Conservation (phyloP, 2,113 vertebrate genomes). For the Protobothrops flavoviridis region DNA sequence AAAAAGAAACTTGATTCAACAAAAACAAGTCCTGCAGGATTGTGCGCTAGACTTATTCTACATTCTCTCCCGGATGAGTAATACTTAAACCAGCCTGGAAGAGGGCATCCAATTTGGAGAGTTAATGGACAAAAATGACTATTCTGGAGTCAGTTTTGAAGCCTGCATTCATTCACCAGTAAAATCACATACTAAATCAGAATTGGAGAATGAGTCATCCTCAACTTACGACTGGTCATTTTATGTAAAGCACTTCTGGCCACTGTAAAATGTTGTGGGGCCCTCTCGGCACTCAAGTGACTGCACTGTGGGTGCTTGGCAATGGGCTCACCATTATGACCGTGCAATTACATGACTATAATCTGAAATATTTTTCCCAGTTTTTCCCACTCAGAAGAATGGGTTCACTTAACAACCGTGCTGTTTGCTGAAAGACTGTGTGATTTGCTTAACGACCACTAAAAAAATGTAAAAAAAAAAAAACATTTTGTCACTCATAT, state of each 20-base stretch:
- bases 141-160: background rate
- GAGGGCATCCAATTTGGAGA: background rate
- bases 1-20: background rate
- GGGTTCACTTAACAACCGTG: background rate
- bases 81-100: background rate
- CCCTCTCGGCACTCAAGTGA: background rate
- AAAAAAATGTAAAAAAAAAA: background rate
- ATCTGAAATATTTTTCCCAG: background rate
- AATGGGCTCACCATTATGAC: background rate
- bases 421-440: background rate
- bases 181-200: background rate
- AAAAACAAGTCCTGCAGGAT: background rate
- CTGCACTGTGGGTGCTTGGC: background rate
- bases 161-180: background rate
- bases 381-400: background rate
- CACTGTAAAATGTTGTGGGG: background rate
- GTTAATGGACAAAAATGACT: background rate
- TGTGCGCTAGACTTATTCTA: background rate
- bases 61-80: background rate
- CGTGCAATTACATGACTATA: background rate
- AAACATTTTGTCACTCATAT: background rate
- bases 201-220: background rate
- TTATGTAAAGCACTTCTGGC: background rate
- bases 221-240: background rate
- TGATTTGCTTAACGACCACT: background rate